A percentile compares a stretch with the other conserved stretches of the same genome.
phyloP scores from a whole-genome alignment of 2,888 invertebrate species.

The Heliconius cydno region DNA sequence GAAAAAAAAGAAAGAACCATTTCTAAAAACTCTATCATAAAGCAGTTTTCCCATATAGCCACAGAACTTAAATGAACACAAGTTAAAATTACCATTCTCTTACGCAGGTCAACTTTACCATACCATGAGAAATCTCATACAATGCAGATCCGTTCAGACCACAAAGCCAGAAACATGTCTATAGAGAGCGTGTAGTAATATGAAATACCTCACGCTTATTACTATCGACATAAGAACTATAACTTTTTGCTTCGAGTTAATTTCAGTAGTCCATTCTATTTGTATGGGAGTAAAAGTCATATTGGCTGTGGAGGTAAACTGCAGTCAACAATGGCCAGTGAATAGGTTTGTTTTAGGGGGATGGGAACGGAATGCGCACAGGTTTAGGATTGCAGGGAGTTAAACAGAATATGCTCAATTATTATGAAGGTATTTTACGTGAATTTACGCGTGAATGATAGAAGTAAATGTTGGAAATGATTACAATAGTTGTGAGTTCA shows the following conservation, averaged over 20 bases:
- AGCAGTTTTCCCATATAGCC: neutral
- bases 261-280: slow-evolving; percentile 24
- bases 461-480: neutral
- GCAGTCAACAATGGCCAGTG: slow-evolving; percentile 26
- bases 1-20: neutral
- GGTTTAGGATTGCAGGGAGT: slow-evolving; percentile 27
- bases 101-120: slow-evolving; percentile 28
- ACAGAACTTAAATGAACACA: neutral
- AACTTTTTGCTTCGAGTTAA: neutral
- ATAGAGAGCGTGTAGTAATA: slow-evolving; percentile 26
- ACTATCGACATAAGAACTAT: neutral
- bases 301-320: slow-evolving; percentile 20
- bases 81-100: slow-evolving; percentile 9
- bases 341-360: slow-evolving; percentile 28
- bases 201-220: slow-evolving; percentile 3
- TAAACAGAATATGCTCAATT: neutral
- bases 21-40: neutral
- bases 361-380: slow-evolving; percentile 30
- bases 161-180: slow-evolving; percentile 24
- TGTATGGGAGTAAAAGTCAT: slow-evolving; percentile 12
- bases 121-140: slow-evolving; percentile 29
- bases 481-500: neutral
- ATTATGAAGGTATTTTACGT: neutral
- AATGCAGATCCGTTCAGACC: slow-evolving; percentile 25
- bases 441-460: neutral